A percentile compares a stretch with the other conserved stretches of the same genome.
Evolutionary conservation across 2,113 vertebrate species (phyloP).

Genomic region (Cardinalis cardinalis): DNA sequence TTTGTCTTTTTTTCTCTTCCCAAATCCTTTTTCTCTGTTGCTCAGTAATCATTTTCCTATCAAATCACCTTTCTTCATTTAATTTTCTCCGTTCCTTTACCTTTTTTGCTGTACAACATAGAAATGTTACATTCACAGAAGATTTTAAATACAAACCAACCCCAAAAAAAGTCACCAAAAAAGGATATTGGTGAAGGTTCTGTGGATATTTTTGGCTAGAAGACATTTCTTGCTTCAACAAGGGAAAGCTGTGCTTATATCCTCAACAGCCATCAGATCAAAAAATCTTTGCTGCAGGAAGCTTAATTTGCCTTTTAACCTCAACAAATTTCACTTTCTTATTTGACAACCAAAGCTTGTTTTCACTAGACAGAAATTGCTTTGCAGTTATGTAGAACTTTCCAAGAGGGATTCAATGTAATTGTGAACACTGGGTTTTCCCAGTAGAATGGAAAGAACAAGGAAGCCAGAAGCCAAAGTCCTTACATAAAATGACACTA

Average conservation of each 20-base stretch:
- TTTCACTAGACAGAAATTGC: constrained; percentile 9
- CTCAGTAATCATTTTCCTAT: neutral
- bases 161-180: neutral
- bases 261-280: neutral
- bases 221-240: neutral
- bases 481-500: neutral
- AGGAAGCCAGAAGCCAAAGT: constrained; percentile 5
- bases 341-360: neutral
- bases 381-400: neutral
- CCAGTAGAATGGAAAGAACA: neutral
- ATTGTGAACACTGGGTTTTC: neutral
- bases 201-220: neutral
- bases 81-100: neutral
- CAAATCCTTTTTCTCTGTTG: neutral
- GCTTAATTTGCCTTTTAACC: constrained; percentile 30
- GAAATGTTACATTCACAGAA: neutral
- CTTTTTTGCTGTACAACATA: neutral
- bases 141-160: neutral
- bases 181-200: neutral
- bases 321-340: neutral
- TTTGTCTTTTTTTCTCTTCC: neutral
- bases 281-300: constrained; percentile 26
- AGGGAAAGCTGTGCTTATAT: neutral
- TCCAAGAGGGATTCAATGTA: neutral
- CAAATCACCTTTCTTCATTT: neutral